A percentile compares a stretch with the other conserved stretches of the same genome.
phyloP scores from a whole-genome alignment of 2,113 vertebrate genomes.

The Gila orcuttii region DNA sequence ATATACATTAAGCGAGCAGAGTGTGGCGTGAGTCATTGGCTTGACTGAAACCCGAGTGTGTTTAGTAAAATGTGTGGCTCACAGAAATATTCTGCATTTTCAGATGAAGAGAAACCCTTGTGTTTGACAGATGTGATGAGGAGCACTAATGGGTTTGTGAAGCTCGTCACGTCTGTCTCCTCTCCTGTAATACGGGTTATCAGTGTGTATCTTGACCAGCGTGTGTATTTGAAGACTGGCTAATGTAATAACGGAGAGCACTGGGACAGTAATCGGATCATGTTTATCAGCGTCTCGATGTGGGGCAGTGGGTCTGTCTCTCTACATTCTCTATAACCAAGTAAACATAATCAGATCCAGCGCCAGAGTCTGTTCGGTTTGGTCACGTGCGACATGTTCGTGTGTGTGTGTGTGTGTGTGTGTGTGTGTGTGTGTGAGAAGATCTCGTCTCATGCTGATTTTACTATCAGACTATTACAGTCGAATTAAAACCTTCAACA shows the following conservation, averaged over 20 bases:
- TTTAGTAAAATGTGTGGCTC: neutral
- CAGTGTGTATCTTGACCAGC: slow-evolving; percentile 4
- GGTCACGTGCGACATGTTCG: neutral
- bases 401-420: neutral
- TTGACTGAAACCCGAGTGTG: neutral
- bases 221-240: slow-evolving; percentile 57
- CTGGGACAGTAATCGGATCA: slow-evolving; percentile 73
- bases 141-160: neutral
- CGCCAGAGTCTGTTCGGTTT: neutral
- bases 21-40: neutral
- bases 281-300: slow-evolving; percentile 73
- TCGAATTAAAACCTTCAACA: too few species aligned
- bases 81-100: neutral
- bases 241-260: slow-evolving; percentile 70
- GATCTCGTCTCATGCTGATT: neutral
- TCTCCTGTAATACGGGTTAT: neutral
- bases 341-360: slow-evolving; percentile 63
- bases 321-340: slow-evolving; percentile 54
- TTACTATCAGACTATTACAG: too few species aligned
- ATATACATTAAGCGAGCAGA: neutral
- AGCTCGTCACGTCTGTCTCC: too few species aligned
- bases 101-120: neutral
- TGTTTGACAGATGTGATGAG: neutral
- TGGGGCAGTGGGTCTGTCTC: slow-evolving; percentile 66
- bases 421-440: neutral